A percentile compares a stretch with the other conserved stretches of the same genome.
Evolutionary conservation across 1,140 invertebrate genomes (phyloP).

Genomic region (Zaprionus lachaisei): DNA sequence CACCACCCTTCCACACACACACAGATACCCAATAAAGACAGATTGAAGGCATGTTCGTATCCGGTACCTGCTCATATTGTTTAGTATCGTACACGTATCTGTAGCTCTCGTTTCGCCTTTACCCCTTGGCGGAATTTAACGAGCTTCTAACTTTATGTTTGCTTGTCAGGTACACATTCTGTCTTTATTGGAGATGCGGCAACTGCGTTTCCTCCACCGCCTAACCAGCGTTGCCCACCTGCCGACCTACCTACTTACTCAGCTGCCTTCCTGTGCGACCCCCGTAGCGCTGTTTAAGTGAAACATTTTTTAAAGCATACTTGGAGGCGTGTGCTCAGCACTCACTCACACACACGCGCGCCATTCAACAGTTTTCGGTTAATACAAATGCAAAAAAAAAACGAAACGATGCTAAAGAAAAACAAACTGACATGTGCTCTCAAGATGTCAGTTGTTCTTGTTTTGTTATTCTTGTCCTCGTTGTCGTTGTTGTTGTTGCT

Average conservation of each 20-base stretch:
- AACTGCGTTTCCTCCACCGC: neutral
- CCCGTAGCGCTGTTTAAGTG: constrained; percentile 60
- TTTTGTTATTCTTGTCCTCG: constrained; percentile 14
- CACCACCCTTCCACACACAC: constrained; percentile 1
- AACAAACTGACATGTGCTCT: constrained; percentile 44
- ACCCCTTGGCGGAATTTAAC: constrained; percentile 80
- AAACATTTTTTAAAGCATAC: constrained; percentile 76
- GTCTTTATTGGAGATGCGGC: constrained; percentile 71
- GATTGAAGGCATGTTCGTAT: constrained; percentile 67
- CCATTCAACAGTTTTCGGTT: constrained; percentile 61
- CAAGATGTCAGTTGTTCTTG: constrained; percentile 22
- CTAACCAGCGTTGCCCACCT: neutral
- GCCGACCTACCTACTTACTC: neutral
- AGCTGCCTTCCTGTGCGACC: neutral
- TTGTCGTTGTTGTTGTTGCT: constrained; percentile 4
- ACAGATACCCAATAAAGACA: constrained; percentile 11
- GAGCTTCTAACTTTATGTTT: constrained; percentile 82
- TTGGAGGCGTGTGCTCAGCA: constrained; percentile 27
- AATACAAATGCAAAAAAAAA: constrained; percentile 54
- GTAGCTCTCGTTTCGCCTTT: constrained; percentile 30
- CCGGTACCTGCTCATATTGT: constrained; percentile 48
- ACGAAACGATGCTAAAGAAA: constrained; percentile 24
- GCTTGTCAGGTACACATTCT: constrained; percentile 81
- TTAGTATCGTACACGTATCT: neutral
- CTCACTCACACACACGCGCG: constrained; percentile 2